Percentiles rank a stretch among this genome's conserved stretches.
These are phyloP conservation scores for Gymnocephalus cernua DNA, from an alignment of 2,113 vertebrate species.

Conservation along the genomic window DNA sequence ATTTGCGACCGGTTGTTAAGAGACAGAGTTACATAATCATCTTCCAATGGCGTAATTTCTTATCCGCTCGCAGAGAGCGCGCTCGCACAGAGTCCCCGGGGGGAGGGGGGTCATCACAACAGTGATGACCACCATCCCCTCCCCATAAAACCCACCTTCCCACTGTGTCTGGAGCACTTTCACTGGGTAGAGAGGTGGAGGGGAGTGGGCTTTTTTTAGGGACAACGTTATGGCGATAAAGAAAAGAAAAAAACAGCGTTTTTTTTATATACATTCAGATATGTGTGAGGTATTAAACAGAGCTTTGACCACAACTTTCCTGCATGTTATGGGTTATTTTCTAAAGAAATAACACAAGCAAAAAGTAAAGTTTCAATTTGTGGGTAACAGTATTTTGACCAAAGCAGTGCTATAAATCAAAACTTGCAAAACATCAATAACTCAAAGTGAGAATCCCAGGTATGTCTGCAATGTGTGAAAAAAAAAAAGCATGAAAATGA, in stretches of 20 bases:
- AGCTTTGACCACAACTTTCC: neutral
- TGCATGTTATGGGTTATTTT: neutral
- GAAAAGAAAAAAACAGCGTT: neutral
- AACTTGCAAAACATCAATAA: conserved; percentile 15
- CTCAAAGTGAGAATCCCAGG: conserved; percentile 24
- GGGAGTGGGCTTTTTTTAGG: neutral
- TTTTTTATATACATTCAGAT: neutral
- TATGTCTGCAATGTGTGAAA: conserved; percentile 52
- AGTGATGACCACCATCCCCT: conserved; percentile 35
- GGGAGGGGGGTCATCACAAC: conserved; percentile 9
- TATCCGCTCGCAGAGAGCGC: too few species aligned
- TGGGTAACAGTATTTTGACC: neutral
- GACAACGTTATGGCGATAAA: neutral
- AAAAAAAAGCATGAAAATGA: conserved; percentile 46
- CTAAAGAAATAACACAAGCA: neutral
- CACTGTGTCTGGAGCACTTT: conserved; percentile 42
- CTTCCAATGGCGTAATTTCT: conserved; percentile 79
- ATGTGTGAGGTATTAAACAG: neutral
- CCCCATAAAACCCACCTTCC: conserved; percentile 19
- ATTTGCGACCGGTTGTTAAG: conserved; percentile 72
- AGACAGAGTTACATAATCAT: conserved; percentile 83
- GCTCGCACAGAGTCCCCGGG: conserved; percentile 33
- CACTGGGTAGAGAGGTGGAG: conserved; percentile 54
- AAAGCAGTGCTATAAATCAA: neutral
- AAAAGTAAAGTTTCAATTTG: neutral